Base-by-base conservation (phyloP, 2,113 vertebrate species). In the Catharus bicknelli region DNA sequence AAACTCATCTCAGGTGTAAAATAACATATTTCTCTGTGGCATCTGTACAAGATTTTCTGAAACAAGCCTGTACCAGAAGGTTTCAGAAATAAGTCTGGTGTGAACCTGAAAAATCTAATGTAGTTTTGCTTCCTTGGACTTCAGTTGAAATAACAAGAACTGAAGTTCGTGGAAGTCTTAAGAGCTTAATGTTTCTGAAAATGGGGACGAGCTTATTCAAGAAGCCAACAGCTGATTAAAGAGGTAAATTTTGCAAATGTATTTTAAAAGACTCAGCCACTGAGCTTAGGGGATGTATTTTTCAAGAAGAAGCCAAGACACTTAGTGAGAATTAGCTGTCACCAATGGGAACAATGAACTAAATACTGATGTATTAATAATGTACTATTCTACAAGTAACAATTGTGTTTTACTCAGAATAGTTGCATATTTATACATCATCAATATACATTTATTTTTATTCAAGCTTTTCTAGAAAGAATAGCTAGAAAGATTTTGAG, bases 331-430 rank as follows among this genome's bases (percentile, higher is more conserved):
- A 72, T 64, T 78, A 90, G 43, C 72, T 79, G 69, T 92, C 42
- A 68, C 34, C 74, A 90, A 40, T 73, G 78, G 70, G 75, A 94
- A 80, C 67, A 83, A 75, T 17, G 38, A 78, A 51, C 26, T 66
- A 69, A 76, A 61, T 54, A 77, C 2, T 53, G 79, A 95, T 93
- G 70, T 93, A 88, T 69, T 90, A 95, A 93, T 90, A 90, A 94
- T 78, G 75, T 70, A 62, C 68, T 94, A 89, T 91, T 93, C 95
- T 70, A 75, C 48, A 90, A 95, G 76, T 83, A 93, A 84, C 17
- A 38, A 29, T 9, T 69, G 23, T 25, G 29, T 57, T 94, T 91
- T 87, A 89, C 90, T 92, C 53, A 78, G 90, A 95, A 95, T 88
- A 94, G 89, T 54, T 88, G 30, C 78, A 83, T 85, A 57, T 76